Conservation (phyloP, 2,113 vertebrate genomes). For the Hippocampus guttulatus region DNA sequence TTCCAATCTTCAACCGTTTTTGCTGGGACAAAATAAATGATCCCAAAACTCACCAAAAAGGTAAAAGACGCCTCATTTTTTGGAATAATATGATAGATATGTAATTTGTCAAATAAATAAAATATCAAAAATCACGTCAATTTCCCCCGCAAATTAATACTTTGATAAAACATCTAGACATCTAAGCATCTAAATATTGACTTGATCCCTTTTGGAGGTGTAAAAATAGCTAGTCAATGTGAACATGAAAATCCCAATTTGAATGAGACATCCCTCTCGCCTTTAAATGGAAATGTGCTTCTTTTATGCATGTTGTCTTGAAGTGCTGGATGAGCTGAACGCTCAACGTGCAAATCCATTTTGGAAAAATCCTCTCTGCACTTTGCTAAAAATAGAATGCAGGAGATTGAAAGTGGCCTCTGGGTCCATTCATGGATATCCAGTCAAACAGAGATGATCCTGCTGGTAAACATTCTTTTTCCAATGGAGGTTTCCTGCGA, state of each 20-base stretch:
- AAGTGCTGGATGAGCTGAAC: background rate
- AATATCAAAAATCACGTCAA: too few species aligned
- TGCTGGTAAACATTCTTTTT: background rate
- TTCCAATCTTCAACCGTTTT: too few species aligned
- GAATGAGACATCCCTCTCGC: too few species aligned
- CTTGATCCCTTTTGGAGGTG: too few species aligned
- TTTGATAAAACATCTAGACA: too few species aligned
- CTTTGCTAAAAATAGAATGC: conserved; percentile 1
- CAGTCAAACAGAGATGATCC: background rate
- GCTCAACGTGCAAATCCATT: background rate
- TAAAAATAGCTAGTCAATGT: too few species aligned
- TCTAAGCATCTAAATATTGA: too few species aligned
- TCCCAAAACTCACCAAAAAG: too few species aligned
- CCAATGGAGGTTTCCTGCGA: background rate
- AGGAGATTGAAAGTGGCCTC: background rate
- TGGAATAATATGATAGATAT: too few species aligned
- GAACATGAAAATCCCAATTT: background rate
- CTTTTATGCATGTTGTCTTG: background rate
- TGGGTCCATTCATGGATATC: background rate
- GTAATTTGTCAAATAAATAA: too few species aligned
- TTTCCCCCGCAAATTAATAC: background rate
- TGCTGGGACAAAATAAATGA: too few species aligned
- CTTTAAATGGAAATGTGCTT: background rate
- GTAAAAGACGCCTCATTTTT: too few species aligned
- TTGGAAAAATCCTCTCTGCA: background rate